A percentile compares a stretch with the other conserved stretches of the same genome.
Conservation (phyloP, 2,888 invertebrate species). For the Pseudococcus longispinus region DNA sequence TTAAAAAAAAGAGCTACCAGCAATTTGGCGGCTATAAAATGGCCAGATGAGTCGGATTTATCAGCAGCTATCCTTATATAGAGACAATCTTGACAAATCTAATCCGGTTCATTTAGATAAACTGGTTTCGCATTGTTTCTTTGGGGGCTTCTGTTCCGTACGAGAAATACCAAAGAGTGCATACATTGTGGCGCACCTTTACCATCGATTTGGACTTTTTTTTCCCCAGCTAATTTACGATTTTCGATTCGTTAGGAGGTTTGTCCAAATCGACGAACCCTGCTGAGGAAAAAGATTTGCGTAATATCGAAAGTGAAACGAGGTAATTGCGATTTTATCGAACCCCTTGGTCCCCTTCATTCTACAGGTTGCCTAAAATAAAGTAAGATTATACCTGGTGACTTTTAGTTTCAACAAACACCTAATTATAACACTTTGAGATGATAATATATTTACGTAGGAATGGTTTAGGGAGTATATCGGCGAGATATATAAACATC, state of each 20-base stretch:
- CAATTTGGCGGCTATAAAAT: conserved; percentile 15
- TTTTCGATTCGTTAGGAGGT: background rate
- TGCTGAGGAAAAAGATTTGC: background rate
- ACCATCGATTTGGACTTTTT: background rate
- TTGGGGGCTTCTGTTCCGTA: background rate
- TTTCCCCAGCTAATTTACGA: background rate
- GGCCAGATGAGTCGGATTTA: conserved; percentile 16
- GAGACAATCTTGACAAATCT: conserved; percentile 38
- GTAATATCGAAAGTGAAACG: background rate
- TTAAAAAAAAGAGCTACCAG: background rate
- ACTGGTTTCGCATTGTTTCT: conserved; percentile 30
- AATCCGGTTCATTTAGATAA: conserved; percentile 37
- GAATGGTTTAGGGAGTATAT: background rate
- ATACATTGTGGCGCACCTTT: conserved; percentile 16
- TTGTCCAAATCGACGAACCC: background rate
- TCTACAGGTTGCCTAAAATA: background rate
- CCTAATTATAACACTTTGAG: conserved; percentile 16
- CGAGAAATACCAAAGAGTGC: background rate
- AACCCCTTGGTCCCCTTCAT: background rate
- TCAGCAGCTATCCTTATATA: background rate
- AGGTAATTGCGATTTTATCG: background rate
- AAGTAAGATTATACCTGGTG: background rate
- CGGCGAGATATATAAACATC: background rate
- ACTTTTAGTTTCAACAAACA: background rate
- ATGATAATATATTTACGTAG: background rate